Evolutionary conservation across 2,888 invertebrate genomes (phyloP), one percentile per base, ranked within the genome.

Genomic region (Campopleginae sp.): DNA sequence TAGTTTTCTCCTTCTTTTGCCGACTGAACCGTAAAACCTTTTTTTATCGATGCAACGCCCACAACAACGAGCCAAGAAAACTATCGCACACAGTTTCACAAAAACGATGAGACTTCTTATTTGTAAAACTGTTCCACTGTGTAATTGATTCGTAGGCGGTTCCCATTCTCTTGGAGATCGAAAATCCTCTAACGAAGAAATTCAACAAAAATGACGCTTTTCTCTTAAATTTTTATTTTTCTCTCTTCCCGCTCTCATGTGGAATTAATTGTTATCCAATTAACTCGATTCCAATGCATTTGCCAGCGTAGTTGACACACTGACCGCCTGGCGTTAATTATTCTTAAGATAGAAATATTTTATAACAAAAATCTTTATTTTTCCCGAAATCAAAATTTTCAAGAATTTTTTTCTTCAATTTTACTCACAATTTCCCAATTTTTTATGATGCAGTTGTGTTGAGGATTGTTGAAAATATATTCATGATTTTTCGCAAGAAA

Each of bases 1-100:
- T 42, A 63, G 44, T 44, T 75, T 80, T 70, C 54, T 74, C 54
- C 70, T 83, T 54, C 46, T 76, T 75, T 70, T 44, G 42, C 83
- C 68, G 75, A 63, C 63, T 68, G 63, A 33, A 83, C 79, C 84
- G 76, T 84, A 75, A 83, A 80, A 75, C 46, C 46, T 82, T 76
- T 79, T 80, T 80, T 77, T 70, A 83, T 82, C 51, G 70, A 75
- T 83, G 68, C 66, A 72, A 72, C 58, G 58, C 58, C 58, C 77
- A 63, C 31, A n/a, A 48, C 27, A 14, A 31, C 61, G 44, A 27
- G 44, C 31, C 8, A 19, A 61, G 58, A 54, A 76, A 82, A 58
- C 77, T 66, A 33, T 38, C 17, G 14, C 61, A 61, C 63, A 71
- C 44, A 38, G 68, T 75, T 78, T 82, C 66, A 78, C 74, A 74